These are phyloP conservation scores for Chitala chitala DNA, from an alignment of 2,113 vertebrate species.

Conservation along the genomic window DNA sequence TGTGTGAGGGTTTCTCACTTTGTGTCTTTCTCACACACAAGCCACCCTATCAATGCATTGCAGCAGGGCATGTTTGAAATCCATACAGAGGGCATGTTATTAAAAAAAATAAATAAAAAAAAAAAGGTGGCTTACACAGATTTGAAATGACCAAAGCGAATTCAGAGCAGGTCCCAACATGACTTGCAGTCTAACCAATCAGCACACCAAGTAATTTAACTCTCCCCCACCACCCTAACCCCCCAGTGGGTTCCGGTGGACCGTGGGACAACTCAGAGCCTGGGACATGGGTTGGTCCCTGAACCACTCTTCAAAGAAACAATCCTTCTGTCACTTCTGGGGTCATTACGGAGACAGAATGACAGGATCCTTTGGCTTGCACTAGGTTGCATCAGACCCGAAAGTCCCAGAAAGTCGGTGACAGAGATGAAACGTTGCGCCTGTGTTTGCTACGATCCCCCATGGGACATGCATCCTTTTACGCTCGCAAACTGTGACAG, in stretches of 20 bases:
- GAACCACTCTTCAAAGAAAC: not conserved
- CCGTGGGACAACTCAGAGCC: not conserved
- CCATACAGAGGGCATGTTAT: no score
- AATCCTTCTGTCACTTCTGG: not conserved
- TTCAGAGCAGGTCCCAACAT: not conserved
- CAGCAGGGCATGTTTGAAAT: no score
- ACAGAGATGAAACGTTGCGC: not conserved
- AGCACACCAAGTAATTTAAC: not conserved
- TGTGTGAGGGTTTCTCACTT: no score
- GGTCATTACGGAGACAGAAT: conserved; percentile 6
- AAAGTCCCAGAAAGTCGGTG: not conserved
- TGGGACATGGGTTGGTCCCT: not conserved
- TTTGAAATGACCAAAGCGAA: not conserved
- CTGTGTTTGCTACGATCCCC: not conserved
- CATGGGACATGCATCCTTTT: not conserved
- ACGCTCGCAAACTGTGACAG: not conserved
- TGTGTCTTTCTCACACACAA: no score
- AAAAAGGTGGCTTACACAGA: not conserved
- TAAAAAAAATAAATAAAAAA: no score
- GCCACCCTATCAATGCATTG: no score
- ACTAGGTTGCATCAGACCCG: conserved; percentile 11
- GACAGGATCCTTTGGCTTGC: not conserved
- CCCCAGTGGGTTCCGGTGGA: not conserved
- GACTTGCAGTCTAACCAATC: not conserved
- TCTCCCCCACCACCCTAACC: no score